phyloP scores from a whole-genome alignment of 1,140 invertebrate genomes.

The Archivesica marissinica region DNA sequence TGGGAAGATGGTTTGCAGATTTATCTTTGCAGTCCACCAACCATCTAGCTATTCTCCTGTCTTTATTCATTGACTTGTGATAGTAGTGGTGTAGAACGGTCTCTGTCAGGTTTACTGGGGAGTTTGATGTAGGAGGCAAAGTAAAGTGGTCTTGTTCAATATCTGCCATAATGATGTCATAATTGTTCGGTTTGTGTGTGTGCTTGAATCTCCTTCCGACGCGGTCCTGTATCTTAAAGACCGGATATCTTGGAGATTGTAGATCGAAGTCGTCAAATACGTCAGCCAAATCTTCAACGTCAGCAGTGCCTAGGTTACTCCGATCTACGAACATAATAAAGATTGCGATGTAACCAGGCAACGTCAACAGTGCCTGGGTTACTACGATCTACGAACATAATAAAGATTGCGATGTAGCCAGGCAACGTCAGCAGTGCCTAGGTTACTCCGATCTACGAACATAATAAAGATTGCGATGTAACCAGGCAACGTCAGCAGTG shows the following conservation, averaged over 20 bases:
- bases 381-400: no score
- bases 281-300: neutral
- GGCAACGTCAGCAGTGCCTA: no score
- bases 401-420: no score
- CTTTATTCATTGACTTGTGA: slow-evolving; percentile 26
- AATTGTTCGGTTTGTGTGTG: neutral
- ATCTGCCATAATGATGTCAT: slow-evolving; percentile 36
- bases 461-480: no score
- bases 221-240: neutral
- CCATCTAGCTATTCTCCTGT: slow-evolving; percentile 28
- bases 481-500: no score
- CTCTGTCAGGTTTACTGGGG: neutral
- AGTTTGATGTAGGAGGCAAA: neutral
- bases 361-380: no score
- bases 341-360: no score
- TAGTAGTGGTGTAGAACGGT: slow-evolving; percentile 8
- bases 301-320: neutral
- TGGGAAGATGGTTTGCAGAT: slow-evolving; percentile 10
- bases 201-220: slow-evolving; percentile 1
- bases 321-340: no score
- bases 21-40: slow-evolving; percentile 5
- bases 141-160: slow-evolving; percentile 1
- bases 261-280: neutral
- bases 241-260: neutral
- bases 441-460: no score